phyloP scores from a whole-genome alignment of 2,113 vertebrate species.

The Istiophorus platypterus region DNA sequence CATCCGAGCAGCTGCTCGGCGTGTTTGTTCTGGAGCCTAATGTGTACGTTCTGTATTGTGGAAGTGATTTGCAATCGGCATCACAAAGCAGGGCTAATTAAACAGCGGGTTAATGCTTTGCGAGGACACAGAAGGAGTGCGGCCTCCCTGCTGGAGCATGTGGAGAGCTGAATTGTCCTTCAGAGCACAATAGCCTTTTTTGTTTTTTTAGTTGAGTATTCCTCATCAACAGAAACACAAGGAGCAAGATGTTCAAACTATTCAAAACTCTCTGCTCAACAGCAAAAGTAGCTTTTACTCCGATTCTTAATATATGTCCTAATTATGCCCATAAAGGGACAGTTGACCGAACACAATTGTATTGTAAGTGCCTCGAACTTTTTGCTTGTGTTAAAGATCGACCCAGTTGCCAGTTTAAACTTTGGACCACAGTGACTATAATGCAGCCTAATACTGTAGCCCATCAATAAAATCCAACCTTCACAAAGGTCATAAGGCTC shows the following conservation, averaged over 20 bases:
- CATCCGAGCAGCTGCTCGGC: conserved; percentile 38
- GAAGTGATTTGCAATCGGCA: conserved; percentile 28
- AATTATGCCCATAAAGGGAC: background rate
- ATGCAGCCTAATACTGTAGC: background rate
- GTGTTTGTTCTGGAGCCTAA: conserved; percentile 18
- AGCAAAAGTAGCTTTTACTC: background rate
- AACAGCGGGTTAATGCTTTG: conserved; percentile 37
- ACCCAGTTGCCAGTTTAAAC: background rate
- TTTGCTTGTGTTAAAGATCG: background rate
- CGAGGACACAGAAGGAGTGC: conserved; percentile 10
- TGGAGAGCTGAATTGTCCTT: conserved; percentile 11
- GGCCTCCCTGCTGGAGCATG: background rate
- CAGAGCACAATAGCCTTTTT: background rate
- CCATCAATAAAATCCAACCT: no score
- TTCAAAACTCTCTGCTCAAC: background rate
- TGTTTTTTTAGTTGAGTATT: background rate
- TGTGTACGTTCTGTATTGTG: conserved; percentile 19
- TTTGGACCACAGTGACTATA: background rate
- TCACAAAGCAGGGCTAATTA: conserved; percentile 16
- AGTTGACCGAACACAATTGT: background rate
- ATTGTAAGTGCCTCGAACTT: background rate
- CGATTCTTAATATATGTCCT: background rate
- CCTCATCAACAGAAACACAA: conserved; percentile 11
- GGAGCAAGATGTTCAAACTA: conserved; percentile 1
- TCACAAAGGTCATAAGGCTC: no score